Percentiles rank a stretch among this genome's conserved stretches.
Evolutionary conservation across 2,113 vertebrate species (phyloP).

Genomic region (Dipodomys stephensi): DNA sequence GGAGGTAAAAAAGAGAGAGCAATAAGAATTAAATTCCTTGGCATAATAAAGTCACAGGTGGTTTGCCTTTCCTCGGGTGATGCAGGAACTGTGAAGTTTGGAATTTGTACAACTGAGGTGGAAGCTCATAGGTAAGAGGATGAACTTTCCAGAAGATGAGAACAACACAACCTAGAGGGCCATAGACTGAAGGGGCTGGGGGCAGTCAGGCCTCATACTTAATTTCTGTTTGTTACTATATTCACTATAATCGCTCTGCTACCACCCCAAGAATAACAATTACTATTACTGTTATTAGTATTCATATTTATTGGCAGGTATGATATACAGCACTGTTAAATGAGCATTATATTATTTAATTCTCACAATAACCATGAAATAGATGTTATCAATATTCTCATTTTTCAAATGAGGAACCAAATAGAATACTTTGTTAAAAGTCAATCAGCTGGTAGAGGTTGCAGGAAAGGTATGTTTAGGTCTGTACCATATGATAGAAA

Average conservation of each 20-base stretch:
- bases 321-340: background rate
- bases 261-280: background rate
- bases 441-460: background rate
- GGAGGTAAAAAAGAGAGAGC: background rate
- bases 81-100: background rate
- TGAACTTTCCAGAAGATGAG: background rate
- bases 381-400: background rate
- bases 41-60: slow-evolving; percentile 21
- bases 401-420: slow-evolving; percentile 13
- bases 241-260: background rate
- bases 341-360: background rate
- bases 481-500: background rate
- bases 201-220: background rate
- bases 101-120: background rate
- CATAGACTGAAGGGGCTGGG: background rate
- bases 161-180: background rate
- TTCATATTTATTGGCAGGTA: background rate
- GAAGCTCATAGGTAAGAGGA: background rate
- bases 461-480: background rate
- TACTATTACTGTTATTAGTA: background rate
- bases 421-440: background rate
- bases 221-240: background rate
- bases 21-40: slow-evolving; percentile 27
- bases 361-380: background rate
- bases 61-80: background rate